Base-by-base conservation (phyloP, 35 echinoderm and acorn worm genomes). In the Strongylocentrotus purpuratus region DNA sequence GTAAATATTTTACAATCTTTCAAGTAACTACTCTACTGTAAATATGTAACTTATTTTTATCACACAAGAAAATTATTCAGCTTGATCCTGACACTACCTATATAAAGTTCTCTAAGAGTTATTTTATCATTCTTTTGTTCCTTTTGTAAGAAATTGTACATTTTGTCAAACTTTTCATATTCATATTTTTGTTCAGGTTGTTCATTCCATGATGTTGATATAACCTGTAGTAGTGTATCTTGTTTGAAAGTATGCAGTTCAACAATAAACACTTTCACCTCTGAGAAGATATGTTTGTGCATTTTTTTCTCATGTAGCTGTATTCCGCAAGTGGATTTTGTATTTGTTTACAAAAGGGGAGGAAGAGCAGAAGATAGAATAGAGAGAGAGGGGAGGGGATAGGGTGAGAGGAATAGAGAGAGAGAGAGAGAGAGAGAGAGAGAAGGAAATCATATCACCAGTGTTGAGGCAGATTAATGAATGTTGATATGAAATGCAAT, bases 11-110 rank as follows among this genome's bases (percentile, higher is more conserved):
- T 8, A 28, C 18, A 8, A 78, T 2, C 20, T 78, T 78, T 78
- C 65, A 22, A 28, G 22, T 78, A n/a, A 78, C 65, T 78, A 28
- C 22, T 28, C 0, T 3, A 4, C 28, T 78, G 65, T 78, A 78
- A 78, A 78, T 78, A 78, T 78, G 65, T 78, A 78, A 78, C 65
- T 78, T 78, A 78, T 78, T 78, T 78, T 78, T 78, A 7, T 78
- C 25, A 28, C 0, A 78, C 65, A 22, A 78, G 65, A 78, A 78
- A 55, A 28, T 78, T 78, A 78, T 78, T n/a, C 20, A 78, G 65
- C 20, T 78, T 78, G 65, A 28, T 22, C 7, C 5, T 0, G 65
- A 78, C 65, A n/a, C 4, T 22, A 78, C 65, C 18, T 78, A 3
- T 50, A 50, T 50, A 11, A 55, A 55, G 50, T 55, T 55, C 50